These are phyloP conservation scores for Acromyrmex heyeri DNA, from an alignment of 1,140 invertebrate genomes.

Conservation along the genomic window DNA sequence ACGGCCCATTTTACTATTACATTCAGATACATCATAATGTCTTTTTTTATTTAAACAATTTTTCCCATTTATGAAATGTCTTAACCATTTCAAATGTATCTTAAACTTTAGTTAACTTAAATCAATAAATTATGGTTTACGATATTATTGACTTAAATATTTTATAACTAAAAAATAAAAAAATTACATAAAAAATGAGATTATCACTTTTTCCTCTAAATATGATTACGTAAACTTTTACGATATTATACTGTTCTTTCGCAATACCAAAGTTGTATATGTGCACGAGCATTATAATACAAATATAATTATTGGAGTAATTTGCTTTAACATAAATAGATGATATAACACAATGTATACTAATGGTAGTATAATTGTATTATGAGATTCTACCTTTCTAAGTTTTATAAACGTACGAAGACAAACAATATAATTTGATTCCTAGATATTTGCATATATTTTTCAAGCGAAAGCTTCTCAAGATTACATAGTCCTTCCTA, in stretches of 20 bases:
- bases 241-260: not conserved
- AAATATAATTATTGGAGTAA: not conserved
- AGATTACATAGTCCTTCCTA: slow-evolving; percentile 52
- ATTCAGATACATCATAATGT: no score
- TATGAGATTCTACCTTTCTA: not conserved
- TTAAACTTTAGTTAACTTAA: no score
- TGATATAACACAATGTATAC: not conserved
- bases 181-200: no score
- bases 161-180: no score
- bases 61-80: no score
- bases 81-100: no score
- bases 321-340: not conserved
- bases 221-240: not conserved
- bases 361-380: not conserved
- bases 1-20: no score
- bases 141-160: no score
- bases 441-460: slow-evolving; percentile 56
- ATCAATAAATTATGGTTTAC: no score
- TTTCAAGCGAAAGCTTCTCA: slow-evolving; percentile 59
- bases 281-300: not conserved
- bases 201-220: not conserved
- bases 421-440: slow-evolving; percentile 55
- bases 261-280: not conserved
- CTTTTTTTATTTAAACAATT: no score
- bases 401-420: slow-evolving; percentile 19